Evolutionary conservation across 2,113 vertebrate species (phyloP), one percentile per base, ranked within the genome.

Genomic region (Onychostoma macrolepis): DNA sequence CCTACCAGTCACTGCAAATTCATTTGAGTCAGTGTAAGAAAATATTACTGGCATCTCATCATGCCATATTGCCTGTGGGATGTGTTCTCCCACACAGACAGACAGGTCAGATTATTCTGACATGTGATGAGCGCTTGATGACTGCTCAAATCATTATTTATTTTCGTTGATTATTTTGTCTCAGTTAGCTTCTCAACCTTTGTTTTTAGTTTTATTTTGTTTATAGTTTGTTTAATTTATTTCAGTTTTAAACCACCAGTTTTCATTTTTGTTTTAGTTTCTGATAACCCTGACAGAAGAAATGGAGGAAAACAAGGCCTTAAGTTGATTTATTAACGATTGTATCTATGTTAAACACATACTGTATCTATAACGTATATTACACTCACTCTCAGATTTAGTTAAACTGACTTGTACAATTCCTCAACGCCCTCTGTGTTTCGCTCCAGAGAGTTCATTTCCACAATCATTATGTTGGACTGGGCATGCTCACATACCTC

Each of bases 401-500:
- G 61, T 69, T 45, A 67, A 69, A 21, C 61, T 7, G 63, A 30
- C 24, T 65, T 28, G 58, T 30, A 82, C 75, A 53, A 83, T 83
- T 83, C 41, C 26, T 69, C 63, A 83, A 13, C 19, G 48, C 53
- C 21, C 19, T 74, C 38, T 63, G 80, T 69, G 58, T 50, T 91
- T 93, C 90, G 88, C 92, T 90, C 80, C 24, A 77, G 92, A 93
- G 86, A 88, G 77, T 91, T 94, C 93, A 95, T 94, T 94, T 93
- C 93, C 92, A 94, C 93, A 91, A 91, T 93, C 92, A 93, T 94
- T 91, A 93, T 92, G 89, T 85, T 91, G 92, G 93, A 90, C 41
- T 21, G 63, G 79, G 58, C 58, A n/a, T 41, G 26, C 19, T 86
- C 85, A 72, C 77, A 65, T 56, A 50, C 41, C 50, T 43, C 83